These are phyloP conservation scores for Leistus spinibarbis DNA, from an alignment of 2,888 invertebrate species.

Conservation along the genomic window DNA sequence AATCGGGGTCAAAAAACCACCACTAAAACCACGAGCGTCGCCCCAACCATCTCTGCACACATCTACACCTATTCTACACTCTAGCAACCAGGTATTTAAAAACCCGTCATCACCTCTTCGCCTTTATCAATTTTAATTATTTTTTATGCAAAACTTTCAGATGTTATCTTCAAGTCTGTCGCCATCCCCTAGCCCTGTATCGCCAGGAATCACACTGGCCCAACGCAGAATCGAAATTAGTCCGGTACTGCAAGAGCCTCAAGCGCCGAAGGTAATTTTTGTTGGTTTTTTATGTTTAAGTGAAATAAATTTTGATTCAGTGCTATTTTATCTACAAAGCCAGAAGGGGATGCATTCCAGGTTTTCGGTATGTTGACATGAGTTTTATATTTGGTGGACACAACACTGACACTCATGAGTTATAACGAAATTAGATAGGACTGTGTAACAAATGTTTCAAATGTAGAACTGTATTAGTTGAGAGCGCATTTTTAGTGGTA, in stretches of 20 bases:
- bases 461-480: too few species aligned
- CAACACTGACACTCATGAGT: not conserved
- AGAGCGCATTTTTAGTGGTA: too few species aligned
- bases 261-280: constrained; percentile 51
- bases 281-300: not conserved
- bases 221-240: constrained; percentile 50
- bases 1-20: constrained; percentile 52
- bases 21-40: constrained; percentile 53
- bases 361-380: constrained; percentile 29
- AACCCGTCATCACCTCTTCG: not conserved
- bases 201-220: constrained; percentile 48
- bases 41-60: constrained; percentile 54
- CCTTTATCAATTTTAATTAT: constrained; percentile 1
- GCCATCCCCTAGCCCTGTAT: constrained; percentile 59
- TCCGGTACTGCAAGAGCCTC: constrained; percentile 46
- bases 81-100: constrained; percentile 49
- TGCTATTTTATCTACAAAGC: constrained; percentile 31
- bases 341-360: constrained; percentile 39
- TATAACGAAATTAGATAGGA: too few species aligned
- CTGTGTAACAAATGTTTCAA: too few species aligned
- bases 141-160: constrained; percentile 23
- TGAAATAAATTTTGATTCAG: not conserved
- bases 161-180: constrained; percentile 50
- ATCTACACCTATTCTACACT: constrained; percentile 56
- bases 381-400: not conserved